phyloP scores from a whole-genome alignment of 2,113 vertebrate species.

The zebrafish (Danio rerio) region DNA sequence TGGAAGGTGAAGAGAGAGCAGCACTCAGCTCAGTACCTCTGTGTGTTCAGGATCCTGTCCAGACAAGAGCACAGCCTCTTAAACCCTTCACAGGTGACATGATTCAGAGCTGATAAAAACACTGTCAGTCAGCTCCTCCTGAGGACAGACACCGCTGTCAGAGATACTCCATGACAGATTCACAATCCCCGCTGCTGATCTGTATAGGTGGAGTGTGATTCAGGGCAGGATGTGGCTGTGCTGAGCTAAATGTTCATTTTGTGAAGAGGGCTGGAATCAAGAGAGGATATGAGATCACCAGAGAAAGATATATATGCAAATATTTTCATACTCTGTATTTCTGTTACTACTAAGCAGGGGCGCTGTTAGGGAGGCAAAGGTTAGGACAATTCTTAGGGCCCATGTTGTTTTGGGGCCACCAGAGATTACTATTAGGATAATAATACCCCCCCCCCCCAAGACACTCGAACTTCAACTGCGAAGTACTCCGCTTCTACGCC shows the following conservation, averaged over 20 bases:
- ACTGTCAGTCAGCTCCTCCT: conserved; percentile 2
- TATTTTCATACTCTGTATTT: no score
- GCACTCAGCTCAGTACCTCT: not conserved
- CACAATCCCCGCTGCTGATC: not conserved
- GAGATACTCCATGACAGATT: no score
- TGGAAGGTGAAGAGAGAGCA: not conserved
- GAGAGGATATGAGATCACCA: conserved; percentile 43
- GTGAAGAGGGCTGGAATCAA: conserved; percentile 31
- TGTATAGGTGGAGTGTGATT: not conserved
- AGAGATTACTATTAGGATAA: no score
- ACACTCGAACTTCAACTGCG: no score
- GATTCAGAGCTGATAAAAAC: not conserved
- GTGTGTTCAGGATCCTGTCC: conserved; percentile 11
- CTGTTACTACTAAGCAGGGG: no score
- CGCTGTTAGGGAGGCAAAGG: no score
- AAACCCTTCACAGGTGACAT: conserved; percentile 2
- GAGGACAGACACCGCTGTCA: not conserved
- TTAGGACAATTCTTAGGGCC: no score
- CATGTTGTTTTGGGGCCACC: no score
- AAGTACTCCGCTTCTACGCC: no score
- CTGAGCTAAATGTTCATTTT: conserved; percentile 40
- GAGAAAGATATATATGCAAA: not conserved
- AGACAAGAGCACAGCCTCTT: conserved; percentile 29
- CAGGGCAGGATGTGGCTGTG: conserved; percentile 38
- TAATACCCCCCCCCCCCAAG: no score